Evolutionary conservation across 2,888 invertebrate species (phyloP), one percentile per base, ranked within the genome.

Genomic region (Mongoloraphidia duomilia): DNA sequence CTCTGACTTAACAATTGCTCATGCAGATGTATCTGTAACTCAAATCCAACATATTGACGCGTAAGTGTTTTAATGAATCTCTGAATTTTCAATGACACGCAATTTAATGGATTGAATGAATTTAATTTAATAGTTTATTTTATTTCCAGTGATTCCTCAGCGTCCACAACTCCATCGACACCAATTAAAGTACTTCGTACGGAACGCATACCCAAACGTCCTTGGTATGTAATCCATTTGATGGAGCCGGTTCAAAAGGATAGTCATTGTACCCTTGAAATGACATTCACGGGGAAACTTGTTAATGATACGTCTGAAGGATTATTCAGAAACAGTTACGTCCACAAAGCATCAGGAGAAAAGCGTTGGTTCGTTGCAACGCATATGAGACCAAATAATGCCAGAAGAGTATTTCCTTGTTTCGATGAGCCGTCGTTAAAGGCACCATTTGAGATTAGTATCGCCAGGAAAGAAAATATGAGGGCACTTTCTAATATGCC

Each of bases 401-500:
- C 87, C 0, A 72, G 84, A n/a, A 73, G 75, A 14, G 71, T 86
- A 56, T 88, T 89, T 61, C 88, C 88, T 0, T 88, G 88, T 59
- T 85, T 86, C 62, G 87, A 88, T 61, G 84, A 86, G 59, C 85
- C 87, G 0, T 76, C 74, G 0, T 81, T 78, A 60, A 89, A 87
- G 67, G 80, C 82, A 1, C 79, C 80, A 0, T 82, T 84, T 58
- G 73, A 76, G 37, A 62, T 79, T 43, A 82, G 70, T 55, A 75
- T 79, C 35, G 77, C 80, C 0, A 70, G 82, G 8, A 79, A 79
- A 0, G 70, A 70, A 45, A 66, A 65, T 36, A 73, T 78, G 73
- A 65, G 65, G 14, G 76, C 79, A 0, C 60, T 81, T 9, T 80
- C 84, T 49, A 85, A 84, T 57, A 81, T 76, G 56, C 77, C 77